Base-by-base conservation (phyloP, 2,888 invertebrate genomes). In the Sepiola atlantica region DNA sequence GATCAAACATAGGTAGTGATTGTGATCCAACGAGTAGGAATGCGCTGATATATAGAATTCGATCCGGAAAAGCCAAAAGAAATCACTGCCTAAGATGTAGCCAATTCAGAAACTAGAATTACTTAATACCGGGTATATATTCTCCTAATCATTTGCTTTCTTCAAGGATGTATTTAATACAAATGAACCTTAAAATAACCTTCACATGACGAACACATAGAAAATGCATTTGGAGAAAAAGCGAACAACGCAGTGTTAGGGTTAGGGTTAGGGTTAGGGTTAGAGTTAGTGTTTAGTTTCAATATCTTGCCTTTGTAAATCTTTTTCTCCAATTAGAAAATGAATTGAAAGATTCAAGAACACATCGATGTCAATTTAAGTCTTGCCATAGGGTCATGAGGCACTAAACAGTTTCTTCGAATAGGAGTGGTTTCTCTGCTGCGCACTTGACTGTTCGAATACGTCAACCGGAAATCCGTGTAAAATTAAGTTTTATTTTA, bases 321-420 rank as follows among this genome's bases (percentile, higher is more conserved):
- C 14, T n/a, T 77, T 4, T 77, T 77, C 77, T 77, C 77, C n/a
- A 77, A 77, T 77, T 77, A 77, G 77, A 77, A 77, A 77, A 77
- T 77, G n/a, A n/a, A 32, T 77, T n/a, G 77, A 77, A 77, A 77
- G n/a, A 77, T 77, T 77, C 77, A 77, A 77, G 77, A 77, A 77
- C n/a, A 77, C n/a, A 16, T 77, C n/a, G n/a, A 77, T 77, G 77
- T 77, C 77, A 77, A 77, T 77, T 77, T n/a, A 77, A 77, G 77
- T n/a, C n/a, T 77, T 77, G n/a, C 77, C n/a, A 1, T 77, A n/a
- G 77, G 77, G n/a, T 77, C 77, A 77, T 77, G 14, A n/a, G n/a
- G 4, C 14, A 77, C 77, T 16, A 77, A 77, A 77, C 77, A 77
- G n/a, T 77, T 77, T 32, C 77, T n/a, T 77, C n/a, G 6, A 24